Conservation (phyloP, 2,113 vertebrate genomes). For the Dipodomys spectabilis region DNA sequence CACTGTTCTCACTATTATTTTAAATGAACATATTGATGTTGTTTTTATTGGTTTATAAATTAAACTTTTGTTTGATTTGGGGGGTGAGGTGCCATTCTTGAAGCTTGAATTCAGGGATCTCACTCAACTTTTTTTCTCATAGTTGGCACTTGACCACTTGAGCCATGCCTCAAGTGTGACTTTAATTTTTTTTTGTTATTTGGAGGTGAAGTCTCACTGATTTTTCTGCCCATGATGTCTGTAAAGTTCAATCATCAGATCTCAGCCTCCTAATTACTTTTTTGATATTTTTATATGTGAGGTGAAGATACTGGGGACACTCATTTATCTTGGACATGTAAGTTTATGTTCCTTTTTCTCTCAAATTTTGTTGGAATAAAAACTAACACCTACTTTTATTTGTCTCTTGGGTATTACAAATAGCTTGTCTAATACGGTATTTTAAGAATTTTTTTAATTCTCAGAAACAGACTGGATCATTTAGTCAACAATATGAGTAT, state of each 20-base stretch:
- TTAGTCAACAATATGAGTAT: background rate
- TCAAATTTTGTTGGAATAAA: background rate
- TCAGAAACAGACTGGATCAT: constrained; percentile 19
- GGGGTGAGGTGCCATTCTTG: too few species aligned
- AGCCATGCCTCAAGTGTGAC: too few species aligned
- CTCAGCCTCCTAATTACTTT: too few species aligned
- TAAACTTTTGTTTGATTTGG: background rate
- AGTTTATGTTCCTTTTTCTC: background rate
- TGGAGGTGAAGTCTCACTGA: too few species aligned
- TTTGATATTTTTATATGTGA: background rate
- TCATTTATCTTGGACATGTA: background rate
- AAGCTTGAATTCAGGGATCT: too few species aligned
- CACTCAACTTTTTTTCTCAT: too few species aligned
- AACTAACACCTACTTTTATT: background rate
- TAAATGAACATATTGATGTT: background rate
- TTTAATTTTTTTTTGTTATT: too few species aligned
- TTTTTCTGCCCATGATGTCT: too few species aligned
- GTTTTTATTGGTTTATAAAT: background rate
- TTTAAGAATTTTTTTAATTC: background rate
- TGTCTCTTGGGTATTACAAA: constrained; percentile 26
- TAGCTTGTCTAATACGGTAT: too few species aligned
- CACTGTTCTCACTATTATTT: background rate
- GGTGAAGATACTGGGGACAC: background rate
- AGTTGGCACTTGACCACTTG: too few species aligned
- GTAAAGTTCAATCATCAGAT: too few species aligned